Evolutionary conservation across 64 coral and sea anemone genomes (phyloP).

Genomic region (Astreopora myriophthalma): DNA sequence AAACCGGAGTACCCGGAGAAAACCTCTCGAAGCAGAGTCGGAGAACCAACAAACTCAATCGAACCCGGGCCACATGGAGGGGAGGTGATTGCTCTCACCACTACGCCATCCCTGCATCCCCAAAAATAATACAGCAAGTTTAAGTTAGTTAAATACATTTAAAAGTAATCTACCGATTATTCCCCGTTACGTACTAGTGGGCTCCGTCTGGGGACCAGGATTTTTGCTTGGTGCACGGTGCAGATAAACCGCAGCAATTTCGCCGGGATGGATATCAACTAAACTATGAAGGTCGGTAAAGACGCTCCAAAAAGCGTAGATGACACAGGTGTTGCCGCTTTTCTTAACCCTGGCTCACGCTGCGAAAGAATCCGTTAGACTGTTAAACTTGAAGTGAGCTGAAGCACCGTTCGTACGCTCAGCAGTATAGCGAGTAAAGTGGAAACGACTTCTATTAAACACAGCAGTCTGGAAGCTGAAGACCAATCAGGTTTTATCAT

Average conservation of each 20-base stretch:
- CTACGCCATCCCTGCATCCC: too few relatives aligned
- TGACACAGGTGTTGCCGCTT: neutral
- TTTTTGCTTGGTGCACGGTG: neutral
- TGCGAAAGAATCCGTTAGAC: neutral
- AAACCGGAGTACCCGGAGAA: too few relatives aligned
- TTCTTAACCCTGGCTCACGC: neutral
- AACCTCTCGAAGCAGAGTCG: too few relatives aligned
- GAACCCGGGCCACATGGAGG: too few relatives aligned
- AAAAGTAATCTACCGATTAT: neutral
- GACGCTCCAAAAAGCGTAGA: neutral
- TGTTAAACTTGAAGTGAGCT: neutral
- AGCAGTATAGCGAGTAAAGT: neutral
- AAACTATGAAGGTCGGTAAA: neutral
- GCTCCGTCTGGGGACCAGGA: neutral
- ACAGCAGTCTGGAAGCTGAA: neutral
- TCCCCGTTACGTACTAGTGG: neutral
- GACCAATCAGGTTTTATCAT: slow-evolving; percentile 1
- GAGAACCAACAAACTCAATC: too few relatives aligned
- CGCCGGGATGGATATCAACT: neutral
- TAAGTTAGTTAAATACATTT: too few relatives aligned
- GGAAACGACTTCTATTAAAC: neutral
- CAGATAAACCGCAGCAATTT: neutral
- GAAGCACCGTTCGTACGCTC: neutral
- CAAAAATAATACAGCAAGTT: too few relatives aligned
- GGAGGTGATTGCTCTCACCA: too few relatives aligned